Evolutionary conservation across 2,113 vertebrate species (phyloP).

Genomic region (Cyanoderma ruficeps): DNA sequence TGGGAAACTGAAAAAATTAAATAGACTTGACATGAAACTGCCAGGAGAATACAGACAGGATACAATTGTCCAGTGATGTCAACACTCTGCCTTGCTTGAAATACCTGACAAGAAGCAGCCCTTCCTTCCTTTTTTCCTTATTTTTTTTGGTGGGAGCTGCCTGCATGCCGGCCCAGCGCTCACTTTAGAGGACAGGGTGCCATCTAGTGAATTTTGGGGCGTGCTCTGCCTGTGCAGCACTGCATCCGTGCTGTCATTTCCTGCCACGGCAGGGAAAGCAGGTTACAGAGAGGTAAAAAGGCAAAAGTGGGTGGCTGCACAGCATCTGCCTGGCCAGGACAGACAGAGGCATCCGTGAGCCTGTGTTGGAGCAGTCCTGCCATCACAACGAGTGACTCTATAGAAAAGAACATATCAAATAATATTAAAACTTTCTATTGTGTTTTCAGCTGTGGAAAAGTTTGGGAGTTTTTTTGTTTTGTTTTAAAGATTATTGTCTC

Average conservation of each 20-base stretch:
- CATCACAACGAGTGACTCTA: not conserved
- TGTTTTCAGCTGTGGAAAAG: not conserved
- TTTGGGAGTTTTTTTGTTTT: not conserved
- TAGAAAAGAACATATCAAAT: not conserved
- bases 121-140: no score
- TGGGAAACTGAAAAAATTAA: not conserved
- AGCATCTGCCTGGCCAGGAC: not conserved
- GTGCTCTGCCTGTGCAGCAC: not conserved
- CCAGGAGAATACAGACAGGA: not conserved
- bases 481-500: not conserved
- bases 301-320: not conserved
- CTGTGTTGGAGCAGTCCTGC: not conserved
- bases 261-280: not conserved
- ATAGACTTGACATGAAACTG: not conserved
- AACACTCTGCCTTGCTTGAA: not conserved
- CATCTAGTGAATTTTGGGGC: constrained; percentile 5
- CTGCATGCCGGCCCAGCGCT: not conserved
- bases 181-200: not conserved
- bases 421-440: not conserved
- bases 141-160: accelerated
- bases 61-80: not conserved
- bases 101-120: not conserved
- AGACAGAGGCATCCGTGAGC: not conserved
- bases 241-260: accelerated
- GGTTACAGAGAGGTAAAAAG: not conserved